Evolutionary conservation across 2,113 vertebrate species (phyloP).

Genomic region (Colius striatus): DNA sequence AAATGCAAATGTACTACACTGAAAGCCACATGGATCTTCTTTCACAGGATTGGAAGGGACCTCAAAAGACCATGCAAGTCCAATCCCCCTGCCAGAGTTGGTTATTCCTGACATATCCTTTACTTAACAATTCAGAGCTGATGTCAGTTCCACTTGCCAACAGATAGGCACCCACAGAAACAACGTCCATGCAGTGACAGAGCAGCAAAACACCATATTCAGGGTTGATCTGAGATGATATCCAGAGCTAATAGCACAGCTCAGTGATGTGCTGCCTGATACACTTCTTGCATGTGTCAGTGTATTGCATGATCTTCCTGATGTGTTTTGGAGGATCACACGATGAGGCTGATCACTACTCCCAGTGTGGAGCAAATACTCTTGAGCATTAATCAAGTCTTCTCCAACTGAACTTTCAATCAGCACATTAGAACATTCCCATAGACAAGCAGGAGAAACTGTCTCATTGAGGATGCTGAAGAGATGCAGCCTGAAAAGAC

Average conservation of each 20-base stretch:
- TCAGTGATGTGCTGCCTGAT: neutral
- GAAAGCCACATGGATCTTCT: neutral
- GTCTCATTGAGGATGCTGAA: neutral
- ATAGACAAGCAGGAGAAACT: neutral
- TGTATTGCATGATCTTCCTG: neutral
- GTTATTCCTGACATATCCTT: neutral
- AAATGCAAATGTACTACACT: neutral
- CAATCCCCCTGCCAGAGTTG: neutral
- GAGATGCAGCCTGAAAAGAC: neutral
- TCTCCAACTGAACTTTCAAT: too few species aligned
- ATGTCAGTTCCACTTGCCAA: neutral
- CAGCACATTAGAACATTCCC: neutral
- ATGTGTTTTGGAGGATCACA: neutral
- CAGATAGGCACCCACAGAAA: neutral
- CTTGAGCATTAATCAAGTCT: neutral
- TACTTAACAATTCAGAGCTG: neutral
- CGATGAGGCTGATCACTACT: neutral
- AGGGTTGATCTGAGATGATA: neutral
- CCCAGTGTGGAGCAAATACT: neutral
- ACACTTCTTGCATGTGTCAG: neutral
- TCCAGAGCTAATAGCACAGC: neutral
- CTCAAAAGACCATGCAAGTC: too few species aligned
- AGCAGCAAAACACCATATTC: neutral
- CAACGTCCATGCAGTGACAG: neutral
- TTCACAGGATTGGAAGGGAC: too few species aligned